Percentiles rank a stretch among this genome's conserved stretches.
These are phyloP conservation scores for Tethya wilhelma DNA, from an alignment of 37 sponge, comb jelly and placozoan species.

Conservation along the genomic window DNA sequence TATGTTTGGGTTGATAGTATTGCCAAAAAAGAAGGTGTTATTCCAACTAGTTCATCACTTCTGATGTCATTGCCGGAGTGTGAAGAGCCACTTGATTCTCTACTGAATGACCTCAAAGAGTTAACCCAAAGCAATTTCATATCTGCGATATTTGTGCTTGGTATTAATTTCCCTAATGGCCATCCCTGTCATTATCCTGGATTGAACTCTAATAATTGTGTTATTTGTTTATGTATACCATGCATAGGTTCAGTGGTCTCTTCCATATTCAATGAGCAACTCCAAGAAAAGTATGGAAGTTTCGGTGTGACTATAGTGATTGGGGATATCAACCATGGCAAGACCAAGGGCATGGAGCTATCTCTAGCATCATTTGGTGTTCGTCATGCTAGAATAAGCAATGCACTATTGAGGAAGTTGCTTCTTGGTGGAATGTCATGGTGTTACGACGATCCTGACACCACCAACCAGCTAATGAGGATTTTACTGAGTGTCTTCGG, in stretches of 20 bases:
- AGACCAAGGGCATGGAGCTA: constrained; percentile 16
- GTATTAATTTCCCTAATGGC: no score
- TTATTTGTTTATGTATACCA: no score
- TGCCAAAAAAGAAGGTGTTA: no score
- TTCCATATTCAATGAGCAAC: neutral
- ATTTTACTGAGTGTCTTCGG: constrained; percentile 1
- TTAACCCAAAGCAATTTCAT: no score
- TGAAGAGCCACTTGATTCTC: no score
- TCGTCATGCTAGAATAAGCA: neutral
- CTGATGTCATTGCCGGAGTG: no score
- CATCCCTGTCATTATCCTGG: no score
- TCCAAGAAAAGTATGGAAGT: neutral
- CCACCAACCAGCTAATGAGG: neutral
- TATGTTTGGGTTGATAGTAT: no score
- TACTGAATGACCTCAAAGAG: no score
- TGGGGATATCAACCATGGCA: constrained; percentile 8
- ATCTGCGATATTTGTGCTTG: no score
- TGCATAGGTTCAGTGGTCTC: constrained; percentile 2
- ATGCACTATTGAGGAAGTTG: constrained; percentile 7
- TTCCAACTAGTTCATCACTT: no score
- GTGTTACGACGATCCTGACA: constrained; percentile 16
- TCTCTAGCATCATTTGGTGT: neutral
- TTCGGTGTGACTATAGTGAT: neutral
- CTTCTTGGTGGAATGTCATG: constrained; percentile 16
- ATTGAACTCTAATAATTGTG: no score